phyloP scores from a whole-genome alignment of 2,888 invertebrate genomes.

The Drosophila eohydei region DNA sequence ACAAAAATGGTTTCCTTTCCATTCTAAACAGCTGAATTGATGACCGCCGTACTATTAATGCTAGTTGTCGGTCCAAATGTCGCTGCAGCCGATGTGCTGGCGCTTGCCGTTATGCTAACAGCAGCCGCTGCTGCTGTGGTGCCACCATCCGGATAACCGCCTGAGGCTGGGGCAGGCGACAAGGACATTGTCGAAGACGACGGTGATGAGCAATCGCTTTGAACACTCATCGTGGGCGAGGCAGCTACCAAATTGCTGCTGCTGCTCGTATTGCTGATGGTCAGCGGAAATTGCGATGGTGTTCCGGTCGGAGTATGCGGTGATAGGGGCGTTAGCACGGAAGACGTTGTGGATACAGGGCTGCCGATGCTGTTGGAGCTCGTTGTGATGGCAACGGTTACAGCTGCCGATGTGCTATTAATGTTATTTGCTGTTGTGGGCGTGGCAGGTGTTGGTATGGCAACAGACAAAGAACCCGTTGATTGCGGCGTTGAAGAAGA shows the following conservation, averaged over 20 bases:
- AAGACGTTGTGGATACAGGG: constrained; percentile 52
- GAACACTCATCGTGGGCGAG: constrained; percentile 82
- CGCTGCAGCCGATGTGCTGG: constrained; percentile 72
- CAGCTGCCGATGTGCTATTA: constrained; percentile 24
- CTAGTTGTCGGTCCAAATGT: constrained; percentile 79
- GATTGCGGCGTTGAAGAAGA: constrained; percentile 31
- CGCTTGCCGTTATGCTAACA: constrained; percentile 82
- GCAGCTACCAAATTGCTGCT: constrained; percentile 74
- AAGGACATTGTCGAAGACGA: constrained; percentile 82
- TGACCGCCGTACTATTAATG: constrained; percentile 74
- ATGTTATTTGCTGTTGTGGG: constrained; percentile 46
- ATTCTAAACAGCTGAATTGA: constrained; percentile 83
- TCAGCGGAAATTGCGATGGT: constrained; percentile 69
- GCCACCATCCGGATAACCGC: constrained; percentile 70
- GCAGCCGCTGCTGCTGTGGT: constrained; percentile 68
- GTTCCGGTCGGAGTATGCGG: constrained; percentile 80
- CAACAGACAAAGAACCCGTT: constrained; percentile 18
- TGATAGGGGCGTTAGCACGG: constrained; percentile 74
- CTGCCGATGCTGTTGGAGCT: constrained; percentile 55
- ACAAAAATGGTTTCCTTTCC: constrained; percentile 26
- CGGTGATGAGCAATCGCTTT: constrained; percentile 82
- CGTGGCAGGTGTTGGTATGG: constrained; percentile 44
- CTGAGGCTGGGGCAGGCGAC: constrained; percentile 79
- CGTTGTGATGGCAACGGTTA: constrained; percentile 32
- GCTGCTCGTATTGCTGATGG: constrained; percentile 68